phyloP scores from a whole-genome alignment of 2,797 vertebrate species.

The Sciurus vulgaris region DNA sequence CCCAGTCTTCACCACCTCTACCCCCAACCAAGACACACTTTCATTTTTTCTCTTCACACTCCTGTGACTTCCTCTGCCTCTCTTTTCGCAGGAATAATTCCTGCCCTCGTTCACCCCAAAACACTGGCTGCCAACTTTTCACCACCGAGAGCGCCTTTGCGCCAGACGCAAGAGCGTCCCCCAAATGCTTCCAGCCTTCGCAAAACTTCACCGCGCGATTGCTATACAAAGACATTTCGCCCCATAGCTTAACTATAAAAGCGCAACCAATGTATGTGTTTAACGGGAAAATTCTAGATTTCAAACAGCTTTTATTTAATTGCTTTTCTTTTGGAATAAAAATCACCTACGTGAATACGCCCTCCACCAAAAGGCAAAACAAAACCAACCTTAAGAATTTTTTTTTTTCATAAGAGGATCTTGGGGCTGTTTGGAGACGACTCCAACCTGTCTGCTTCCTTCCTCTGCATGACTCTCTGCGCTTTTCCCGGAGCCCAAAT shows the following conservation, averaged over 20 bases:
- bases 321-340: neutral
- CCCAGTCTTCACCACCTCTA: neutral
- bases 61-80: neutral
- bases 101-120: neutral
- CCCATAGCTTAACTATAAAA: neutral
- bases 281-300: neutral
- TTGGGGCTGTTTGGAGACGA: neutral
- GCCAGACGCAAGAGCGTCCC: neutral
- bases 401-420: neutral
- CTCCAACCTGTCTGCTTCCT: neutral
- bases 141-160: neutral
- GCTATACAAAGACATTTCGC: neutral
- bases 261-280: neutral
- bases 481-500: slow-evolving; percentile 12
- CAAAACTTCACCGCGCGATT: neutral
- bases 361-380: slow-evolving; percentile 43
- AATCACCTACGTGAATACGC: neutral
- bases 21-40: neutral
- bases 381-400: slow-evolving; percentile 44
- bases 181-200: neutral
- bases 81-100: neutral
- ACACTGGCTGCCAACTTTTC: slow-evolving; percentile 31
- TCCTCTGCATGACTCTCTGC: neutral
- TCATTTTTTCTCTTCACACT: neutral
- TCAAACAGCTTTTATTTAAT: slow-evolving; percentile 54